These are phyloP conservation scores for Thaumatotibia leucotreta DNA, from an alignment of 1,140 invertebrate genomes.

Conservation along the genomic window DNA sequence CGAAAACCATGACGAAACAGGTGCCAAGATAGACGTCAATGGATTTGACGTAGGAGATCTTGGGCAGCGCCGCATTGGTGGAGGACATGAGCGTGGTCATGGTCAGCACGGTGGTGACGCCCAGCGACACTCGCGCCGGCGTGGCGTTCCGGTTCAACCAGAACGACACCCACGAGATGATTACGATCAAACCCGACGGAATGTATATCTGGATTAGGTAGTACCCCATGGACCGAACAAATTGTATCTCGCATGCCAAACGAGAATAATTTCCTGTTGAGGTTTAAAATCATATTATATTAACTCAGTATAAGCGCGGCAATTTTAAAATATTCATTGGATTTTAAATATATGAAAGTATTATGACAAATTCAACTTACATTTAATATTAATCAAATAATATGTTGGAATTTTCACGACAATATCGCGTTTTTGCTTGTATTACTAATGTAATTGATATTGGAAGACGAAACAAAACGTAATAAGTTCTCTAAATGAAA, in stretches of 20 bases:
- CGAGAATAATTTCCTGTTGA: conserved; percentile 97
- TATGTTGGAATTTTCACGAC: too few species aligned
- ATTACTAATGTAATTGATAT: too few species aligned
- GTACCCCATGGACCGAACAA: conserved; percentile 98
- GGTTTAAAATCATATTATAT: neutral
- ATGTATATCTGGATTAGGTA: conserved; percentile 99
- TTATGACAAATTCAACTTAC: neutral
- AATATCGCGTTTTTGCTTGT: too few species aligned
- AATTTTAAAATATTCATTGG: neutral
- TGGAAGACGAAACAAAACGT: too few species aligned
- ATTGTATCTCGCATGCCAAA: conserved; percentile 97
- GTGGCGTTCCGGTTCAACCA: conserved; percentile 96
- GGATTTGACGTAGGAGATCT: conserved; percentile 99
- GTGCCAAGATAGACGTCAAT: conserved; percentile 99
- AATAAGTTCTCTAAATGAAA: too few species aligned
- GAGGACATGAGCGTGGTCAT: conserved; percentile 99
- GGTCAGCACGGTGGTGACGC: conserved; percentile 98
- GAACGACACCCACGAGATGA: conserved; percentile 99
- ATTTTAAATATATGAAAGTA: conserved; percentile 16
- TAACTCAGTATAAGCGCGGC: neutral
- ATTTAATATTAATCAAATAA: neutral
- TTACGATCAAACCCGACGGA: conserved; percentile 98
- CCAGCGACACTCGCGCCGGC: conserved; percentile 96
- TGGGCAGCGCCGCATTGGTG: conserved; percentile 97
- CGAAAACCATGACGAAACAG: conserved; percentile 99